Evolutionary conservation across 1,140 invertebrate species (phyloP), one percentile per base, ranked within the genome.

Genomic region (Trachelipus rathkii): DNA sequence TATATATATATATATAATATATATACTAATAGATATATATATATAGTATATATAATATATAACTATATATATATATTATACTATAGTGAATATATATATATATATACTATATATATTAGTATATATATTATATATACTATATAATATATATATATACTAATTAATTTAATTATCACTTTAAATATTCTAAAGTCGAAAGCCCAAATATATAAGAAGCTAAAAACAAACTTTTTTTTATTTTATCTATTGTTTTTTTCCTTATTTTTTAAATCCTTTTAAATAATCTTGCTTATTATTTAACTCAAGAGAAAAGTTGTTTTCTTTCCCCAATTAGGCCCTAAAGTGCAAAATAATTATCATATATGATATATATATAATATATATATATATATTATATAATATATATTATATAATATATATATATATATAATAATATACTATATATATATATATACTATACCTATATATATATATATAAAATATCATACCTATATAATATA

Each of bases 311-410:
- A 33, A 33, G 33, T 33, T 33, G 33, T 33, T 33, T 33, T 33
- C 33, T 33, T 33, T 33, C 33, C 33, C 6, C 6, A 33, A 33
- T 33, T 33, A 33, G 33, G 33, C 33, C 33, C 6, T 33, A 33
- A 6, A 33, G 33, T 33, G 33, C 33, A 33, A 33, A 33, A 3
- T 33, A 33, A 33, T 33, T 71, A 71, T 71, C n/a, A 71, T 71
- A 71, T 71, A 71, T 71, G n/a, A 71, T 71, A 71, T 71, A 71
- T 71, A 71, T 71, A 71, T 71, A 71, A 71, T 71, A 71, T 71
- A 71, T 71, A 71, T 71, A 71, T 71, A 71, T 71, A 33, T 71
- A 71, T 71, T 71, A 71, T 71, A 71, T 71, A 71, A 24, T 19
- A 71, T 71, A 71, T 71, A 71, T 43, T 15, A 71, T 43, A 71